These are phyloP conservation scores for Amphibalanus amphitrite DNA, from an alignment of 1,140 invertebrate species.

Conservation along the genomic window DNA sequence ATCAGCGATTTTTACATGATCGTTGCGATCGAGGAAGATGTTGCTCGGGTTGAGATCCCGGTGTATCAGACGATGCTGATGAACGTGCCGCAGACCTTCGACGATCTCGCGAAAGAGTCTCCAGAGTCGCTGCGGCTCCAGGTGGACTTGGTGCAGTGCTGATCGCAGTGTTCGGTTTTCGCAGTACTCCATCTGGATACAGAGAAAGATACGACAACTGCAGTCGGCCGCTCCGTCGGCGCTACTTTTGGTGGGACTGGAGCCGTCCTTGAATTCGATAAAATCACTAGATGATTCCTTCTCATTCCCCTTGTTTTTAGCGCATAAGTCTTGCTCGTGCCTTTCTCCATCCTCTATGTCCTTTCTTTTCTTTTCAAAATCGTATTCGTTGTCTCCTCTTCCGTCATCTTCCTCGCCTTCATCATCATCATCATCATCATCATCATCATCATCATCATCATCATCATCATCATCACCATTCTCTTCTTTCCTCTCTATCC, in stretches of 20 bases:
- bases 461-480: neutral
- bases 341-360: too few species aligned
- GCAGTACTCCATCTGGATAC: constrained; percentile 53
- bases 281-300: too few species aligned
- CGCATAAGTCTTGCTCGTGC: too few species aligned
- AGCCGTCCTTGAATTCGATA: too few species aligned
- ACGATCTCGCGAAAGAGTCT: constrained; percentile 81
- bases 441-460: constrained; percentile 36
- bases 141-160: constrained; percentile 36
- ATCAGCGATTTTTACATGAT: constrained; percentile 92
- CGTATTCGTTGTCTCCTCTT: neutral
- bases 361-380: too few species aligned
- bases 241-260: too few species aligned
- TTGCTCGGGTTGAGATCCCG: constrained; percentile 57
- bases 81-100: constrained; percentile 78
- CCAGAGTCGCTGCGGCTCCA: constrained; percentile 67
- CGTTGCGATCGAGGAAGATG: constrained; percentile 68
- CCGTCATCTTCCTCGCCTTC: constrained; percentile 15
- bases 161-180: constrained; percentile 36
- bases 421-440: too few species aligned
- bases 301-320: too few species aligned
- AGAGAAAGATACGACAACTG: constrained; percentile 67
- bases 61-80: constrained; percentile 89
- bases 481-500: constrained; percentile 43
- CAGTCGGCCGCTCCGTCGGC: too few species aligned